These are phyloP conservation scores for Plagodis pulveraria DNA, from an alignment of 2,888 invertebrate genomes.

Conservation along the genomic window DNA sequence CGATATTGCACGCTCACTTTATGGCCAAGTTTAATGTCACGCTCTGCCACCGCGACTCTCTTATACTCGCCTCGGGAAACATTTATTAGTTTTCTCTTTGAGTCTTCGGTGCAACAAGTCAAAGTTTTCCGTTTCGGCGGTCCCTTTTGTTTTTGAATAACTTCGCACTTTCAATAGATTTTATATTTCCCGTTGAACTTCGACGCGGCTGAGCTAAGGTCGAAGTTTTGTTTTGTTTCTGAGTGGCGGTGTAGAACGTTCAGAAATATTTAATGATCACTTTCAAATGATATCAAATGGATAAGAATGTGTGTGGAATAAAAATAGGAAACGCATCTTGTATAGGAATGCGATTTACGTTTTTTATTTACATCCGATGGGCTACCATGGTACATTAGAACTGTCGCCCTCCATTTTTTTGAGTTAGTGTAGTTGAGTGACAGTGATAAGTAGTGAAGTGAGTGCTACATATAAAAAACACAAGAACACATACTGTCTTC, in stretches of 20 bases:
- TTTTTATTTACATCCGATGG: too few species aligned
- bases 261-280: slow-evolving; percentile 12
- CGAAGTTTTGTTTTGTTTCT: slow-evolving; percentile 29
- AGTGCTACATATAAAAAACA: too few species aligned
- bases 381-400: too few species aligned
- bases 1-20: slow-evolving; percentile 80
- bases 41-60: slow-evolving; percentile 53
- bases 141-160: slow-evolving; percentile 58
- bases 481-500: too few species aligned
- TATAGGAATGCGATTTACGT: too few species aligned
- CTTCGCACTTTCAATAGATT: slow-evolving; percentile 42
- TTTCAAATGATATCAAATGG: too few species aligned
- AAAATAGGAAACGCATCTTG: too few species aligned
- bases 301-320: too few species aligned
- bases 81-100: slow-evolving; percentile 68
- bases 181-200: slow-evolving; percentile 37
- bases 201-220: slow-evolving; percentile 10
- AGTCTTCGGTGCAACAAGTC: slow-evolving; percentile 66
- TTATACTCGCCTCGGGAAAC: slow-evolving; percentile 63
- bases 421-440: too few species aligned
- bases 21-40: slow-evolving; percentile 73
- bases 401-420: too few species aligned
- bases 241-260: slow-evolving; percentile 16
- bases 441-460: too few species aligned
- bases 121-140: slow-evolving; percentile 56